Conservation (phyloP, 2,113 vertebrate genomes). For the Grammomys surdaster region DNA sequence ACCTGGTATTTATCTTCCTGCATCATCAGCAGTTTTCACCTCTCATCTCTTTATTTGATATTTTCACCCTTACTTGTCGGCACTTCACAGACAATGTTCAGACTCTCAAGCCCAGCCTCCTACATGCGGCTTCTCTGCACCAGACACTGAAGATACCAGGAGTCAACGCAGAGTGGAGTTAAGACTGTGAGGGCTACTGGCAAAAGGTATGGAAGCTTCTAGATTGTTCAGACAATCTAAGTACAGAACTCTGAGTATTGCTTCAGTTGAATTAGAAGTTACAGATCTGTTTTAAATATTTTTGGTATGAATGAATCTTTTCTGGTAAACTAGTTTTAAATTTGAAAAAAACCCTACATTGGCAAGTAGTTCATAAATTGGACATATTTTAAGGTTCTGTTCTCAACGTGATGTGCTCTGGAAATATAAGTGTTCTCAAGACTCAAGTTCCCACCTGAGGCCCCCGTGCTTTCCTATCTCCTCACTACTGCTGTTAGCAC, state of each 20-base stretch:
- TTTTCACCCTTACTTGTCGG: background rate
- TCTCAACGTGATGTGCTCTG: background rate
- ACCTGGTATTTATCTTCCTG: conserved; percentile 63
- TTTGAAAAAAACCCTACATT: background rate
- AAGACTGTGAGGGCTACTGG: background rate
- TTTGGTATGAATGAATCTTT: conserved; percentile 62
- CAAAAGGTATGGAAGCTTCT: conserved; percentile 72
- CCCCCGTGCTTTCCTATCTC: conserved; percentile 81
- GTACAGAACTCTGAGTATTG: background rate
- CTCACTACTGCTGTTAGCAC: conserved; percentile 65
- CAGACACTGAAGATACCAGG: background rate
- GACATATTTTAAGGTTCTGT: conserved; percentile 47
- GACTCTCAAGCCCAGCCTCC: conserved; percentile 28
- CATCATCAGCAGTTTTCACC: conserved; percentile 43
- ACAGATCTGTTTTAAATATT: conserved; percentile 75
- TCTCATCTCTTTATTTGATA: conserved; percentile 16
- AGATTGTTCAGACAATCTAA: background rate
- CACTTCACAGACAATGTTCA: background rate
- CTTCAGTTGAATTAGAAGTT: conserved; percentile 63
- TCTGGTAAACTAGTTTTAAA: conserved; percentile 41
- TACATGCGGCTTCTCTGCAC: background rate
- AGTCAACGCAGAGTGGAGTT: background rate
- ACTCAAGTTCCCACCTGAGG: conserved; percentile 56
- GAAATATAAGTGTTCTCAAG: conserved; percentile 53
- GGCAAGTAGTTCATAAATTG: accelerated